Conservation (phyloP, 1,140 invertebrate species). For the Chrysomallon squamiferum region DNA sequence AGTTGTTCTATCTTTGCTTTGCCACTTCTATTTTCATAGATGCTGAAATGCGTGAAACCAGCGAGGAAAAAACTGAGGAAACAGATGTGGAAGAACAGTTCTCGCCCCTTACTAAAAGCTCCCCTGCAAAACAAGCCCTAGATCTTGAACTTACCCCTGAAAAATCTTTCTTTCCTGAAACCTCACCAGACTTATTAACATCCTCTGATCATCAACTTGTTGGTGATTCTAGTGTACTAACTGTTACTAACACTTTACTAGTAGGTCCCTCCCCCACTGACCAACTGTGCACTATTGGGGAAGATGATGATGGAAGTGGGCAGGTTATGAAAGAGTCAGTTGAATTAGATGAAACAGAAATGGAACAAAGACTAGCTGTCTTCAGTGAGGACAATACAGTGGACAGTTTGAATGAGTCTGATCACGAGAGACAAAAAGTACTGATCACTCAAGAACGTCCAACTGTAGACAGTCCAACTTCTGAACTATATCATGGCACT, state of each 20-base stretch:
- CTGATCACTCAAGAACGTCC: too few relatives aligned
- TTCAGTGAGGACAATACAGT: too few relatives aligned
- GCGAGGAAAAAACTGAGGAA: constrained; percentile 48
- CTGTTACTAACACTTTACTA: constrained; percentile 27
- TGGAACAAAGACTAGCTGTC: too few relatives aligned
- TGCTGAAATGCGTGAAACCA: constrained; percentile 45
- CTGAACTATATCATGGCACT: neutral
- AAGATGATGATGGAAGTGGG: constrained; percentile 5
- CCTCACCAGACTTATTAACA: constrained; percentile 16
- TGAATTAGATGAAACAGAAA: too few relatives aligned
- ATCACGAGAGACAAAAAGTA: too few relatives aligned
- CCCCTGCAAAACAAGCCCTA: constrained; percentile 31
- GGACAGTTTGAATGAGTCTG: too few relatives aligned
- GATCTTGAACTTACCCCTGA: constrained; percentile 34
- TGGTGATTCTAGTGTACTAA: constrained; percentile 20
- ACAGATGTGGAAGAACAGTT: constrained; percentile 57
- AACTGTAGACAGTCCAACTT: too few relatives aligned
- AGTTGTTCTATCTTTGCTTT: constrained; percentile 11
- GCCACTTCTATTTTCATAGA: constrained; percentile 45
- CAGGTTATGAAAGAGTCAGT: too few relatives aligned
- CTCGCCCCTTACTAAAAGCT: constrained; percentile 43
- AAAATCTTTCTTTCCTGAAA: constrained; percentile 35
- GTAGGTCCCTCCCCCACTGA: constrained; percentile 52
- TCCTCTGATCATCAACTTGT: neutral
- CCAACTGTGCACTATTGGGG: constrained; percentile 1